Evolutionary conservation across 2,113 vertebrate species (phyloP).

Genomic region (Trichomycterus rosablanca): DNA sequence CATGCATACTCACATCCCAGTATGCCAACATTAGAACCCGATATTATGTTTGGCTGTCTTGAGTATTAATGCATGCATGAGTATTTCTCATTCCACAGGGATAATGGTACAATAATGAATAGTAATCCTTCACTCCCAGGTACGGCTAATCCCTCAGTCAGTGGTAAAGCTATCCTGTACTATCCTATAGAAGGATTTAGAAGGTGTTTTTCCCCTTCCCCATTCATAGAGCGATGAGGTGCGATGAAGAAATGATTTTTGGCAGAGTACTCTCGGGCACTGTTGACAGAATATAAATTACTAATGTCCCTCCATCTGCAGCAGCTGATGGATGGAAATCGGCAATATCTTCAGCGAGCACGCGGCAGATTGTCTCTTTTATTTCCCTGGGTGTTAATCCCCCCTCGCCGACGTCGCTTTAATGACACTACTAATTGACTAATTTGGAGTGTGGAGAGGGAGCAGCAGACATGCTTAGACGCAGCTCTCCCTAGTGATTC

Average conservation of each 20-base stretch:
- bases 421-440: constrained; percentile 53
- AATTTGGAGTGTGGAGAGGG: constrained; percentile 44
- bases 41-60: constrained; percentile 11
- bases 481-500: constrained; percentile 37
- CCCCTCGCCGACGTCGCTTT: constrained; percentile 40
- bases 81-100: constrained; percentile 2
- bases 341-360: constrained; percentile 45
- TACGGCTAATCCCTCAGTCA: constrained; percentile 13
- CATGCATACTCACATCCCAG: constrained; percentile 1
- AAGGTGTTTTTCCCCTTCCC: constrained; percentile 19
- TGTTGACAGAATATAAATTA: constrained; percentile 55
- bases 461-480: constrained; percentile 31
- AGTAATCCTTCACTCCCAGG: constrained; percentile 34
- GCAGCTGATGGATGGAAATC: constrained; percentile 49
- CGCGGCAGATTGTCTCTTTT: constrained; percentile 47
- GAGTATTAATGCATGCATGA: constrained; percentile 3
- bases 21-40: too few species aligned
- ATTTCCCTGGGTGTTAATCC: constrained; percentile 49
- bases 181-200: constrained; percentile 30
- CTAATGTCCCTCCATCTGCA: constrained; percentile 48
- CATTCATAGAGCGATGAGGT: constrained; percentile 34
- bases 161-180: constrained; percentile 32
- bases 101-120: constrained; percentile 35
- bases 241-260: constrained; percentile 43
- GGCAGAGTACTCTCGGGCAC: constrained; percentile 45